Percentiles rank a stretch among this genome's conserved stretches.
These are phyloP conservation scores for Nothobranchius kuhntae DNA, from an alignment of 2,113 vertebrate species.

Conservation along the genomic window DNA sequence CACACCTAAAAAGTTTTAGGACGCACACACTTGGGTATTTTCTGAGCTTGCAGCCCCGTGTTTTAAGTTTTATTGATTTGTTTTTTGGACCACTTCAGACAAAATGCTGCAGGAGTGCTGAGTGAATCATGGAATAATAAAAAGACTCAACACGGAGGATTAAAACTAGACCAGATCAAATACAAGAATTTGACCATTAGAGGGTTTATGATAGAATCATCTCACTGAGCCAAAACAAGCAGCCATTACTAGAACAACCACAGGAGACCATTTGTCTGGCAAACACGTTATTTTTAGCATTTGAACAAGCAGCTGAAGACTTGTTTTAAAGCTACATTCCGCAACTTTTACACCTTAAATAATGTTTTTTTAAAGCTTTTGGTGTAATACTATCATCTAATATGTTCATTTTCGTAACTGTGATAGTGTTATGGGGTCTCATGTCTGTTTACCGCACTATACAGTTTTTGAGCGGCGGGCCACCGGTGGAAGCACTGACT, in stretches of 20 bases:
- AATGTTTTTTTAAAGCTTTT: too few species aligned
- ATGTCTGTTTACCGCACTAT: too few species aligned
- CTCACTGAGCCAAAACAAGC: too few species aligned
- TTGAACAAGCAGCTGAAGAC: too few species aligned
- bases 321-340: too few species aligned
- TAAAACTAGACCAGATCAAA: neutral
- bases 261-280: conserved; percentile 1
- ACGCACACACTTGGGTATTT: too few species aligned
- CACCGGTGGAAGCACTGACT: too few species aligned
- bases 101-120: neutral
- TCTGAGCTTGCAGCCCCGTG: neutral
- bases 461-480: too few species aligned
- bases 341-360: too few species aligned
- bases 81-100: neutral
- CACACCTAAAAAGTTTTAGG: neutral
- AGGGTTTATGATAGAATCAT: neutral
- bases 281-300: conserved; percentile 3
- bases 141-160: neutral
- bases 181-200: neutral
- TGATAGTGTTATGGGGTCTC: too few species aligned
- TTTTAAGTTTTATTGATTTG: conserved; percentile 2
- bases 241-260: conserved; percentile 6
- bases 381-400: too few species aligned
- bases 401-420: too few species aligned
- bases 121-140: neutral